Conservation (phyloP, 2,113 vertebrate species). For the Clinocottus analis region DNA sequence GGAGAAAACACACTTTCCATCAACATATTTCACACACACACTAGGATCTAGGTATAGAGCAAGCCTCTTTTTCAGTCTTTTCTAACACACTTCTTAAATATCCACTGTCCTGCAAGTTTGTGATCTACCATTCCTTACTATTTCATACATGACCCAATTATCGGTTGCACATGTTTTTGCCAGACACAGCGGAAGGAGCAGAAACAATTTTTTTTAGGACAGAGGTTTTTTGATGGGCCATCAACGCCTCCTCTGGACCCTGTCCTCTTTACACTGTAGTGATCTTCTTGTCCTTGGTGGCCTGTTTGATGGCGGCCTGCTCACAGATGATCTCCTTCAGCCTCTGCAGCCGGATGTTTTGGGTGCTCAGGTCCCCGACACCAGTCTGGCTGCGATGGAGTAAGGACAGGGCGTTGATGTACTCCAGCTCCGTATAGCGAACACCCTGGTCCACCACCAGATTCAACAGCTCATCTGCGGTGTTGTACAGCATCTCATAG, state of each 20-base stretch:
- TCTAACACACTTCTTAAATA: conserved; percentile 27
- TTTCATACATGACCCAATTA: conserved; percentile 11
- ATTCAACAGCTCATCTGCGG: conserved; percentile 94
- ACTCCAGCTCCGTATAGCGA: conserved; percentile 98
- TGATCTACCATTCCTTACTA: not conserved
- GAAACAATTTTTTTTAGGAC: not conserved
- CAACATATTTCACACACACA: conserved; percentile 13
- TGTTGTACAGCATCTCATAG: conserved; percentile 99
- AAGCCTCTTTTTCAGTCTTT: conserved; percentile 34
- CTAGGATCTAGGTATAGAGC: conserved; percentile 25
- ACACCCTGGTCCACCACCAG: conserved; percentile 98
- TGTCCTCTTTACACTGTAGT: conserved; percentile 88
- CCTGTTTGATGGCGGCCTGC: conserved; percentile 98
- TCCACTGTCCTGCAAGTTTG: not conserved
- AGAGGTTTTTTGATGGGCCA: not conserved
- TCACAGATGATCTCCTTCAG: conserved; percentile 99
- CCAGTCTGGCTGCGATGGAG: conserved; percentile 98
- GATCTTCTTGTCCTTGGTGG: conserved; percentile 99
- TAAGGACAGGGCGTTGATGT: conserved; percentile 94
- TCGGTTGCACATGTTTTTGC: not conserved
- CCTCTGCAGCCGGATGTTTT: conserved; percentile 93
- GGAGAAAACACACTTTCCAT: conserved; percentile 26
- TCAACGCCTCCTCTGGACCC: not conserved
- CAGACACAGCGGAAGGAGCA: not conserved
- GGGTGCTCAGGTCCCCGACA: conserved; percentile 93